A percentile compares a stretch with the other conserved stretches of the same genome.
Conservation (phyloP, 2,888 invertebrate species). For the Aproaerema taeniolella region DNA sequence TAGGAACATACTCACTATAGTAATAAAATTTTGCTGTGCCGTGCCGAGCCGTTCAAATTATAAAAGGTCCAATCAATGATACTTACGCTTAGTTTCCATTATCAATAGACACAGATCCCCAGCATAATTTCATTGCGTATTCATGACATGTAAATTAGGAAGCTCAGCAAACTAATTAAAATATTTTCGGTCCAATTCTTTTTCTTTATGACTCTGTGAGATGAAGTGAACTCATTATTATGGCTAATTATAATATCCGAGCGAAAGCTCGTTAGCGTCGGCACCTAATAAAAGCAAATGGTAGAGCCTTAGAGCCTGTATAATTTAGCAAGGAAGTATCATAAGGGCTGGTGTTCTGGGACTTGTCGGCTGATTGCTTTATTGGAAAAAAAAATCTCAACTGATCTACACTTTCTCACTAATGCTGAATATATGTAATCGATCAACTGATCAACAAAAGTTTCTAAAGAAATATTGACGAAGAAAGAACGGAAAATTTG, state of each 20-base stretch:
- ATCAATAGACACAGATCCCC: background rate
- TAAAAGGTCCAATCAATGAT: no score
- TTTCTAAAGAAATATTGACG: no score
- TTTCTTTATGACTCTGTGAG: conserved; percentile 20
- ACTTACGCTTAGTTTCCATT: no score
- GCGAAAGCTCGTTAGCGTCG: conserved; percentile 44
- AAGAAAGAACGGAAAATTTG: no score
- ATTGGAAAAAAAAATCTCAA: no score
- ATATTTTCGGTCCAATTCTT: conserved; percentile 6
- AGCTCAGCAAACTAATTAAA: conserved; percentile 1
- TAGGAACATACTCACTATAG: no score
- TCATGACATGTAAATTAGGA: background rate
- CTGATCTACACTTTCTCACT: no score
- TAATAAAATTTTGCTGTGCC: no score
- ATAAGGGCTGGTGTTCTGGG: background rate
- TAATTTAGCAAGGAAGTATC: conserved; percentile 16
- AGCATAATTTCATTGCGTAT: background rate
- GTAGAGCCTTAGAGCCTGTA: conserved; percentile 27
- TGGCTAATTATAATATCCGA: conserved; percentile 43
- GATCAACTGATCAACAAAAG: no score
- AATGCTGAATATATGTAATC: no score
- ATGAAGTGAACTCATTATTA: conserved; percentile 40
- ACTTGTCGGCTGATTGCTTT: no score
- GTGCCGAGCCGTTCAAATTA: no score
- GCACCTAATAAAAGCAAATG: conserved; percentile 47